A percentile compares a stretch with the other conserved stretches of the same genome.
phyloP scores from a whole-genome alignment of 2,113 vertebrate species.

The Salvator merianae region DNA sequence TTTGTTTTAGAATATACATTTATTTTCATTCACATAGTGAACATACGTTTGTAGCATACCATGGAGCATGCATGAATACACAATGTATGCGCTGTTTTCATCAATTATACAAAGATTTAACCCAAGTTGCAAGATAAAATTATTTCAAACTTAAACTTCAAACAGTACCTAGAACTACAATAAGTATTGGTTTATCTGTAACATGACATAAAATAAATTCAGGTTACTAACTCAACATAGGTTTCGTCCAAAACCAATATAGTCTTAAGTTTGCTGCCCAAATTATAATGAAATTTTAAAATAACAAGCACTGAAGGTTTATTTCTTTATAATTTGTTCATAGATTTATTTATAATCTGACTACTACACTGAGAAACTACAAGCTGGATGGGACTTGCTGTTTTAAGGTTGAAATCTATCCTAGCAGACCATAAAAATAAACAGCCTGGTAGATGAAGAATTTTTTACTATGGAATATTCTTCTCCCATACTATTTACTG shows the following conservation, averaged over 20 bases:
- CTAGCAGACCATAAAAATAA: background rate
- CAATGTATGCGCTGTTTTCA: background rate
- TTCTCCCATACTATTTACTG: background rate
- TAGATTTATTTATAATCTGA: background rate
- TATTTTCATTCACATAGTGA: background rate
- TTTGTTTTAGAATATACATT: background rate
- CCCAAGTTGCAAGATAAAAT: background rate
- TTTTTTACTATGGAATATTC: background rate
- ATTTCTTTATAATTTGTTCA: too few species aligned
- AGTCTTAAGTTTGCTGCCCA: background rate
- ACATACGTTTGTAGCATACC: constrained; percentile 36
- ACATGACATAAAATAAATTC: background rate
- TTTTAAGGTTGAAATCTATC: background rate
- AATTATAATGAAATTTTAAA: background rate
- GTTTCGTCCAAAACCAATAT: background rate
- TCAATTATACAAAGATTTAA: background rate
- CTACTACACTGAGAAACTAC: background rate
- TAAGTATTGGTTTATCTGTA: background rate
- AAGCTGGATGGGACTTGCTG: background rate
- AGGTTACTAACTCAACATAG: background rate
- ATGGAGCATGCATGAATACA: constrained; percentile 20
- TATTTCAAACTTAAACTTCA: background rate
- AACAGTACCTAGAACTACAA: background rate
- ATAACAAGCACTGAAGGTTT: background rate
- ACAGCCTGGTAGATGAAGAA: background rate